Percentiles rank a stretch among this genome's conserved stretches.
Evolutionary conservation across 2,797 vertebrate genomes (phyloP).

Genomic region (Diplodus puntazzo): DNA sequence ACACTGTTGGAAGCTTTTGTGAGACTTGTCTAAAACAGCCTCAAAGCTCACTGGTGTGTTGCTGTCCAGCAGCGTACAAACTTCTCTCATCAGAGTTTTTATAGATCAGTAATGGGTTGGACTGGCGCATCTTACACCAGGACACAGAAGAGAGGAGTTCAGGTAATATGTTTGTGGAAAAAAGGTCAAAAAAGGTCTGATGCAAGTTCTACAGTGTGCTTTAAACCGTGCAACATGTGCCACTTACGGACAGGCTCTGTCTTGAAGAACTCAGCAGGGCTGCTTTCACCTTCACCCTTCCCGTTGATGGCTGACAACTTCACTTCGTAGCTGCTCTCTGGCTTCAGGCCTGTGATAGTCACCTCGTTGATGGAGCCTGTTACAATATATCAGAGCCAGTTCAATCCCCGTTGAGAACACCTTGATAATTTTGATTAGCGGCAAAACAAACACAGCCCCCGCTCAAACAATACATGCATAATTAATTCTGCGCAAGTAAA

Average conservation of each 20-base stretch:
- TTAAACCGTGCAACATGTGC: constrained; percentile 20
- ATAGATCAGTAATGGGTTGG: constrained; percentile 5
- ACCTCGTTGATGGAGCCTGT: constrained; percentile 85
- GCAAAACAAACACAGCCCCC: constrained; percentile 48
- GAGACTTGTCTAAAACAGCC: constrained; percentile 16
- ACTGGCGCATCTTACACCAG: not conserved
- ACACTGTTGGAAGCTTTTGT: constrained; percentile 31
- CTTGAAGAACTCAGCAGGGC: constrained; percentile 88
- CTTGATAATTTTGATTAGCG: constrained; percentile 51
- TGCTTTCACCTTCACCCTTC: constrained; percentile 94
- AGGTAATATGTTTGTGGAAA: constrained; percentile 15
- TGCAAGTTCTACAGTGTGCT: constrained; percentile 15
- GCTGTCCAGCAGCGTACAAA: constrained; percentile 25
- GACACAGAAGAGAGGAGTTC: not conserved
- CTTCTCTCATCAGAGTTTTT: constrained; percentile 23
- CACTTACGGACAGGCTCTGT: constrained; percentile 98
- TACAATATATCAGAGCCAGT: constrained; percentile 51
- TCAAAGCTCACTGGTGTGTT: constrained; percentile 1
- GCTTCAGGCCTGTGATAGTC: constrained; percentile 91
- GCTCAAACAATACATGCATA: constrained; percentile 57
- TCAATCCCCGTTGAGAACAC: constrained; percentile 45
- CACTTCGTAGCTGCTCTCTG: constrained; percentile 91
- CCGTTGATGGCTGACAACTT: constrained; percentile 95
- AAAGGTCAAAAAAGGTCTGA: constrained; percentile 16
- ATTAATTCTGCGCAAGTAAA: constrained; percentile 54